These are phyloP conservation scores for Dasyurus viverrinus DNA, from an alignment of 2,113 vertebrate genomes.

Conservation along the genomic window DNA sequence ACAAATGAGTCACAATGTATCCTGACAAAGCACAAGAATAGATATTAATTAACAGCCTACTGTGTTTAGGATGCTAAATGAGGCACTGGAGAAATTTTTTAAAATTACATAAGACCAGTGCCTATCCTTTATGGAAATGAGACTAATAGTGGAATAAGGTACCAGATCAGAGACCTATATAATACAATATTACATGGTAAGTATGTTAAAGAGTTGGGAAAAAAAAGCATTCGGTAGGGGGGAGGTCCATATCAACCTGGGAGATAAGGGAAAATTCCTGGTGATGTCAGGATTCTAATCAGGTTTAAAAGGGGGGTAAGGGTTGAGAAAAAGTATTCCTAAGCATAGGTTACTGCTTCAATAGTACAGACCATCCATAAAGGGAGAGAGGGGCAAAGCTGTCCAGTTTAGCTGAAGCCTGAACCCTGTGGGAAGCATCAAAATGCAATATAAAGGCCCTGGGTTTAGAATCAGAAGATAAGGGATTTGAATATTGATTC, in stretches of 20 bases:
- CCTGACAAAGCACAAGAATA: not conserved
- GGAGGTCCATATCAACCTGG: no score
- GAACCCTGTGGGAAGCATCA: not conserved
- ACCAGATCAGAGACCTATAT: not conserved
- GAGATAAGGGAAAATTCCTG: not conserved
- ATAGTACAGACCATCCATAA: not conserved
- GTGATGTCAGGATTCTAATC: not conserved
- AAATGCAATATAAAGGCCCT: not conserved
- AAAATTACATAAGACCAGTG: not conserved
- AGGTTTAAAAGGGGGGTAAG: not conserved
- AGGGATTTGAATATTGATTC: not conserved
- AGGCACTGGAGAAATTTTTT: not conserved
- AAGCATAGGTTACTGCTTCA: no score
- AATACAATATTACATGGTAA: not conserved
- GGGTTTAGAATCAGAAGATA: not conserved
- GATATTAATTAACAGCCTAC: not conserved
- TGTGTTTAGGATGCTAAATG: not conserved
- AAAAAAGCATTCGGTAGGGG: no score
- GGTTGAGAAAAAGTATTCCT: not conserved
- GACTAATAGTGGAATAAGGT: not conserved
- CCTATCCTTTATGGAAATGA: not conserved
- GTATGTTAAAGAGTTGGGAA: not conserved
- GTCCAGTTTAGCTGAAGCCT: not conserved
- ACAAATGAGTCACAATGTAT: not conserved
- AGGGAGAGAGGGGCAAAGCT: not conserved